Evolutionary conservation across 2,888 invertebrate species (phyloP).

Genomic region (Chrysotoxum bicinctum): DNA sequence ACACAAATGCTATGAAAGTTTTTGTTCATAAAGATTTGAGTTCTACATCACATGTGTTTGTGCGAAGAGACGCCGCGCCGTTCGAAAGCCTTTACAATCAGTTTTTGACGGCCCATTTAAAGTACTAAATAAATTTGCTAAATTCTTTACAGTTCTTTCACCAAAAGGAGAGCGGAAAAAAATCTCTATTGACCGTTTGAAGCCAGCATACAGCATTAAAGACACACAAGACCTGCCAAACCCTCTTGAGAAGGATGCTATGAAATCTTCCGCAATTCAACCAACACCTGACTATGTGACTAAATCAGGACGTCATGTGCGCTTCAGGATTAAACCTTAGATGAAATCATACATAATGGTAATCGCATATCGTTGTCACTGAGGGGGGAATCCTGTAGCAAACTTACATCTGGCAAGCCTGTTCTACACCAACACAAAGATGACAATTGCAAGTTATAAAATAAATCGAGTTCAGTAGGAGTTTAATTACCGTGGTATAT

Average conservation of each 20-base stretch:
- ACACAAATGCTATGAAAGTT: not conserved
- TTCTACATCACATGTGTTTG: not conserved
- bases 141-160: slow-evolving; percentile 1
- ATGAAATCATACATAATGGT: no score
- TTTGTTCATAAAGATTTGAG: not conserved
- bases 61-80: not conserved
- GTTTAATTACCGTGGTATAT: no score
- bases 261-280: not conserved
- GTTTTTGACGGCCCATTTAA: not conserved
- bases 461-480: no score
- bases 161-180: not conserved
- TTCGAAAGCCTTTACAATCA: not conserved
- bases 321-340: no score
- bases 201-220: not conserved
- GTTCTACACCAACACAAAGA: no score
- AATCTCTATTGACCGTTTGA: not conserved
- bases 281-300: not conserved
- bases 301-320: not conserved
- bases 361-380: no score
- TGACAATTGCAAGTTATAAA: no score
- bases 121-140: slow-evolving; percentile 8
- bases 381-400: no score
- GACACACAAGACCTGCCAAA: not conserved
- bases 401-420: no score
- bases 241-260: not conserved